Evolutionary conservation across 2,113 vertebrate species (phyloP).

Genomic region (Vulpes lagopus): DNA sequence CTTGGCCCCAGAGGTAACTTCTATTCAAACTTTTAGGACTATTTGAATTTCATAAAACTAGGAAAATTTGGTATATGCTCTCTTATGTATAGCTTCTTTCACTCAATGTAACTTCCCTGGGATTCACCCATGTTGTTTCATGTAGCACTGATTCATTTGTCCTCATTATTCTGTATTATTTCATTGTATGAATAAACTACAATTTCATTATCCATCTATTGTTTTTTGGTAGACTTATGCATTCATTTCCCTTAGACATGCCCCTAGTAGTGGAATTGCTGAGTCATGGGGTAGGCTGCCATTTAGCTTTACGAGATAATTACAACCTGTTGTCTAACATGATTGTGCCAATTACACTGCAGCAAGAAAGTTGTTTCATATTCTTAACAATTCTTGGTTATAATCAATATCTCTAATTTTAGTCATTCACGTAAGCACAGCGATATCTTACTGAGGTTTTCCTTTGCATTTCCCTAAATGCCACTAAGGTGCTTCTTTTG

Average conservation of each 20-base stretch:
- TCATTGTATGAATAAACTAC: not conserved
- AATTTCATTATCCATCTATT: not conserved
- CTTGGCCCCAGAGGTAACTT: not conserved
- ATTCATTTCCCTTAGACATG: not conserved
- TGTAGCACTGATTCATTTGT: not conserved
- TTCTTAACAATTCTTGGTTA: not conserved
- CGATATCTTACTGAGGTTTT: not conserved
- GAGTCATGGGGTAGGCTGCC: not conserved
- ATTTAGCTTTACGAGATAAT: not conserved
- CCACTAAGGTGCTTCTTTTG: not conserved
- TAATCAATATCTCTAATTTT: not conserved
- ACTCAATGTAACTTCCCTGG: not conserved
- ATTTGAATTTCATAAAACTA: not conserved
- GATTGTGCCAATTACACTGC: not conserved
- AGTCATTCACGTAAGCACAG: not conserved
- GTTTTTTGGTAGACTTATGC: not conserved
- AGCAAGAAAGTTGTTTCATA: not conserved
- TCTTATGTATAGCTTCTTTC: not conserved
- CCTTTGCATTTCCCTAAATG: not conserved
- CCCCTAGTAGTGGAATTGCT: not conserved
- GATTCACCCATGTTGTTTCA: not conserved
- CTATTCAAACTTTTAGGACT: not conserved
- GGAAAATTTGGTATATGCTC: not conserved
- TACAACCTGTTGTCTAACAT: too few species aligned
- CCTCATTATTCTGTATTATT: not conserved